A percentile compares a stretch with the other conserved stretches of the same genome.
Evolutionary conservation across 2,888 invertebrate species (phyloP).

Genomic region (Drosophila parthenogenetica): DNA sequence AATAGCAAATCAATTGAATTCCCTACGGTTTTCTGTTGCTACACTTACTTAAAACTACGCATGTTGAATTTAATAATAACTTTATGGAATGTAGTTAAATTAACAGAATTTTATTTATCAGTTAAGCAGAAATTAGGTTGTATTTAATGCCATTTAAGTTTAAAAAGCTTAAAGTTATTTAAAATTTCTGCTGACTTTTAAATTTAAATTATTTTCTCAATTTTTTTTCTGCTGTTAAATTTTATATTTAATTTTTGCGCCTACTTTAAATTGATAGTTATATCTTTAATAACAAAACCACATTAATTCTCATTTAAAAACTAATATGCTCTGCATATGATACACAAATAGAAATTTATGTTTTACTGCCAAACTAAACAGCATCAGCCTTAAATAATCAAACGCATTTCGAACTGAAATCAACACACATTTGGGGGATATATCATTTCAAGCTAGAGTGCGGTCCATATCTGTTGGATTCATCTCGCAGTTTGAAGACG

Average conservation of each 20-base stretch:
- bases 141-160: no score
- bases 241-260: no score
- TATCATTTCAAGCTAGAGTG: constrained; percentile 27
- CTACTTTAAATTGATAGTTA: no score
- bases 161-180: no score
- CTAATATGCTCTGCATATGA: no score
- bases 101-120: not conserved
- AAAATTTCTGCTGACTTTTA: no score
- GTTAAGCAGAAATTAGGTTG: no score
- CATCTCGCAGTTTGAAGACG: not conserved
- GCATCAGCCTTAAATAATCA: not conserved
- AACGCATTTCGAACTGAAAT: constrained; percentile 19
- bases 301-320: not conserved
- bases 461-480: not conserved
- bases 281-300: no score
- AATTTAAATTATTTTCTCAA: no score
- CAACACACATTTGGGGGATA: constrained; percentile 14
- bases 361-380: not conserved
- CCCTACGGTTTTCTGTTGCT: constrained; percentile 17
- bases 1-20: constrained; percentile 36
- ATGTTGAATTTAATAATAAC: not conserved
- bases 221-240: no score
- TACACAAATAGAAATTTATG: not conserved
- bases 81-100: not conserved
- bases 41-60: not conserved